Evolutionary conservation across 2,888 invertebrate genomes (phyloP).

Genomic region (Watsonalla binaria): DNA sequence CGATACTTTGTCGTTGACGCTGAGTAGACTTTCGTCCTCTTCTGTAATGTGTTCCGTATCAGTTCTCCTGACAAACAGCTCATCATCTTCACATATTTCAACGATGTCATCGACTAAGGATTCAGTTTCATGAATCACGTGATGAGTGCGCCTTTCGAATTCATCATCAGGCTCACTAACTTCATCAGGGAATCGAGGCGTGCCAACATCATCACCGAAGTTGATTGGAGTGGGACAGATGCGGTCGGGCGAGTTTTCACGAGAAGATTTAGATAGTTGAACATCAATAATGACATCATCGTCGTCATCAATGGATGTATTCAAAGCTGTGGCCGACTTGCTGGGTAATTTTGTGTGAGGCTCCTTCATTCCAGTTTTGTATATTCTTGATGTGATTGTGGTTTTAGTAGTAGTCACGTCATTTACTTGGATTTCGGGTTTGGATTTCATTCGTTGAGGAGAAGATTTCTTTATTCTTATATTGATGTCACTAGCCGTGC

Average conservation of each 20-base stretch:
- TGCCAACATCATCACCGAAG: constrained; percentile 77
- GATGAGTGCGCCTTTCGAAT: constrained; percentile 52
- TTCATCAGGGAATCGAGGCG: constrained; percentile 85
- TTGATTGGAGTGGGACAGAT: constrained; percentile 83
- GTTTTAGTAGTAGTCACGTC: constrained; percentile 48
- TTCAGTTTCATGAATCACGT: constrained; percentile 79
- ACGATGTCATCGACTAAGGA: constrained; percentile 78
- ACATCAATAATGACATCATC: constrained; percentile 83
- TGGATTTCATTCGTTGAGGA: constrained; percentile 67
- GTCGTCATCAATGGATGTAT: constrained; percentile 75
- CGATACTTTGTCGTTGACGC: constrained; percentile 78
- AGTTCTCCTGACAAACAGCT: constrained; percentile 57
- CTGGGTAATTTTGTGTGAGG: constrained; percentile 48
- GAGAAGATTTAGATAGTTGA: constrained; percentile 85
- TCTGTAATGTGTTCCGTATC: constrained; percentile 53
- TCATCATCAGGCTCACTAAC: constrained; percentile 87
- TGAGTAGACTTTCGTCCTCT: constrained; percentile 72
- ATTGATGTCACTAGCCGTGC: constrained; percentile 78
- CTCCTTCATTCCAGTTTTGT: constrained; percentile 46
- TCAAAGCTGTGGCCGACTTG: constrained; percentile 72
- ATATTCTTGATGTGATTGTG: constrained; percentile 32
- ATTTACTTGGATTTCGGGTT: constrained; percentile 70
- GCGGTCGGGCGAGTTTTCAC: constrained; percentile 86
- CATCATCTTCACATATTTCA: constrained; percentile 75
- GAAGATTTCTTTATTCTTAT: constrained; percentile 68